These are phyloP conservation scores for Craterocephalus amniculus DNA, from an alignment of 2,797 vertebrate species.

Conservation along the genomic window DNA sequence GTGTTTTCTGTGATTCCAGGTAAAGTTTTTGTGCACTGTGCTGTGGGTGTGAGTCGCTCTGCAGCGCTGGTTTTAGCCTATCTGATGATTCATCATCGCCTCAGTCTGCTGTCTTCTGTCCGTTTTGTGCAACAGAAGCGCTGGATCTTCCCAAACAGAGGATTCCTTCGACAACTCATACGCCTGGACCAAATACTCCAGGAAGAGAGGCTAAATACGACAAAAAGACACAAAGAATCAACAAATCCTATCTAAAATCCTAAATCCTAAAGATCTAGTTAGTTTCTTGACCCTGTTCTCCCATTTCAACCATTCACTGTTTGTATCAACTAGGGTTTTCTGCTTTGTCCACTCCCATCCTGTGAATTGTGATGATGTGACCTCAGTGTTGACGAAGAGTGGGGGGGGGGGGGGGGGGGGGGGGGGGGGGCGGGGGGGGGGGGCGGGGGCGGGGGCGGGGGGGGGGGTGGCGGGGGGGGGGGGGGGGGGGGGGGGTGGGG, in stretches of 20 bases:
- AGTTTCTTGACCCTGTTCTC: constrained; percentile 1
- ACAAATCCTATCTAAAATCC: not conserved
- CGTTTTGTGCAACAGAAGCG: constrained; percentile 80
- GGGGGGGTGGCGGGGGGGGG: too few relatives aligned
- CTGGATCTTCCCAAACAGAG: constrained; percentile 92
- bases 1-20: constrained; percentile 60
- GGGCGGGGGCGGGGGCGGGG: too few relatives aligned
- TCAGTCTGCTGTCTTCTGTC: constrained; percentile 75
- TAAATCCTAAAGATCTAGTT: not conserved
- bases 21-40: constrained; percentile 83
- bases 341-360: constrained; percentile 8
- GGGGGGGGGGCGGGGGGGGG: too few relatives aligned
- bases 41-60: constrained; percentile 83
- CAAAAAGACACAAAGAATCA: constrained; percentile 14
- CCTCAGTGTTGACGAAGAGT: constrained; percentile 27
- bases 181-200: constrained; percentile 82
- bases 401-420: too few relatives aligned
- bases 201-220: constrained; percentile 8
- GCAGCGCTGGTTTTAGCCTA: constrained; percentile 83
- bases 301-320: constrained; percentile 27
- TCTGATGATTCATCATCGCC: constrained; percentile 82
- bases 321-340: constrained; percentile 19
- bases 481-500: too few relatives aligned
- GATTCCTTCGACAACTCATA: constrained; percentile 88
- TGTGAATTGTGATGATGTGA: constrained; percentile 25